Evolutionary conservation across 1,140 invertebrate genomes (phyloP), one percentile per base, ranked within the genome.

Genomic region (Leptopilina clavipes): DNA sequence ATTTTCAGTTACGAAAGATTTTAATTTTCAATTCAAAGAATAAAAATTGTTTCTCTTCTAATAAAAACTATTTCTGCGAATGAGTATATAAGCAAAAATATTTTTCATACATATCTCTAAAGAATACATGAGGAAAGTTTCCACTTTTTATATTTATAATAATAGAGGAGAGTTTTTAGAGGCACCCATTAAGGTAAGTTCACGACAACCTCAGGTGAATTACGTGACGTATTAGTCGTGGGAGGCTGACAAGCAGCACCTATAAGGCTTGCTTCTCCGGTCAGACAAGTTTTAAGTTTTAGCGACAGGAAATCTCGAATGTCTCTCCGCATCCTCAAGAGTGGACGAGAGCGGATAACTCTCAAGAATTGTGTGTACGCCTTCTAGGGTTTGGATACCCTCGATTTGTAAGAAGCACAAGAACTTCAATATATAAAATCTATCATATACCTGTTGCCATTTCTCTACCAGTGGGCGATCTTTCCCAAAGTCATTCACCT

Each of bases 151-250:
- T 31, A 11, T 25, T 22, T 12, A 65, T 40, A 40, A 40, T 40
- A 65, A 65, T 65, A 52, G n/a, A 52, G 19, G 5, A 65, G 59
- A 3, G 2, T 65, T 65, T 31, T 37, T 31, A 65, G 25, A n/a
- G 14, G 3, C 14, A 31, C 22, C 59, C 59, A 65, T 65, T 65
- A 65, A 65, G 59, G 59, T 65, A 22, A 31, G 59, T 65, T 65
- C 59, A 65, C 59, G 59, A 37, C 59, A 65, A 37, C 59, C 59
- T 65, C 59, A 22, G 59, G 59, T 65, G 59, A 65, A 65, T 25
- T 65, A 65, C 59, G 59, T 65, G 59, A 65, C 25, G 12, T 25
- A 12, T 22, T 31, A 22, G 59, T 31, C 25, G 59, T 65, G 59
- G 59, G 59, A 65, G 59, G 59, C 22, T 22, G 54, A 25, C 54